Evolutionary conservation across 2,888 invertebrate genomes (phyloP), one percentile per base, ranked within the genome.

Genomic region (Xanthorhoe designata): DNA sequence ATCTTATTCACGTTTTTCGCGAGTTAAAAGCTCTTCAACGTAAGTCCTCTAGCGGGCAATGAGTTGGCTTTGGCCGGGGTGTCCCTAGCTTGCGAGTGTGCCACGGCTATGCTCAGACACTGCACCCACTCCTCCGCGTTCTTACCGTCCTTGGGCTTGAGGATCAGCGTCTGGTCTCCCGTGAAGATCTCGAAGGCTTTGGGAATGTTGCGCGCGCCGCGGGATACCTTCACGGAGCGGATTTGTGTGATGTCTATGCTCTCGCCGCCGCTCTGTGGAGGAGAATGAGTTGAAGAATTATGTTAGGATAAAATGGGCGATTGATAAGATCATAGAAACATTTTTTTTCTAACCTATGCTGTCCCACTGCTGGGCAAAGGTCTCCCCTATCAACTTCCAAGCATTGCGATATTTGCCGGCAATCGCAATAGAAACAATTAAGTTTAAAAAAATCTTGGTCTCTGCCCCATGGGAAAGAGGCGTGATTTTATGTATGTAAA

Each of bases 171-270:
- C 88, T 98, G 98, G 89, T 98, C 98, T 60, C 97, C 97, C 0
- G 98, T 98, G 93, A 98, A 99, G 78, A 99, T 98, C 94, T 99
- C 98, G 93, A 99, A 99, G 0, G 98, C 98, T 87, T 98, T 98
- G 19, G 98, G 98, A 78, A 98, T 98, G 91, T 98, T 98, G 61
- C 98, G 95, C 9, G 98, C 97, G 61, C 98, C 97, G 57, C 98
- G 94, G 0, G 98, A 97, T 10, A 98, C 98, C 82, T 98, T 97
- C n/a, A 99, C 98, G 45, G 98, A 98, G 13, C 98, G 96, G 72
- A 99, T 98, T 89, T 98, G 98, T 87, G 98, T 97, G 15, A 99
- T 96, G 86, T 98, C 98, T 75, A 99, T 97, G 80, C 96, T 96
- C 83, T 96, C 96, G 69, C 96, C 97, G 68, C 97, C 97, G 83